Evolutionary conservation across 2,797 vertebrate species (phyloP).

Genomic region (Hydrocynus forskahlii): DNA sequence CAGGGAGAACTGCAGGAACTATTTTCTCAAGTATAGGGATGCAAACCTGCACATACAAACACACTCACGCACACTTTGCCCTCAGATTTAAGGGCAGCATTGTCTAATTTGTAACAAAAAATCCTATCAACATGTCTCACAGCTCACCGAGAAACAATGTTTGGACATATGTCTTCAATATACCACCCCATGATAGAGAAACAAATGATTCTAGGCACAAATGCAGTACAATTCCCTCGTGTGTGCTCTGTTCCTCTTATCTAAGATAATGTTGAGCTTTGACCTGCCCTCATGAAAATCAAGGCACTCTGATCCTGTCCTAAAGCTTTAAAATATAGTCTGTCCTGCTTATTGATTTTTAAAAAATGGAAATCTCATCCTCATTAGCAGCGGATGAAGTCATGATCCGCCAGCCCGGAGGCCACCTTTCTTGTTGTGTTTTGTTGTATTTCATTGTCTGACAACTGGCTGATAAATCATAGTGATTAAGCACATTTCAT

Average conservation of each 20-base stretch:
- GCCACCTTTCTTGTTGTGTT: conserved; percentile 27
- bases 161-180: conserved; percentile 20
- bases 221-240: conserved; percentile 51
- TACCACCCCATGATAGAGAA: conserved; percentile 9
- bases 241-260: conserved; percentile 57
- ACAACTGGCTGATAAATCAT: not conserved
- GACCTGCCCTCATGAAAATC: conserved; percentile 59
- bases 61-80: not conserved
- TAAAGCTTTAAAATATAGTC: conserved; percentile 68
- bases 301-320: conserved; percentile 64
- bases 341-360: conserved; percentile 75
- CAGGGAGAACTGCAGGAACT: conserved; percentile 27
- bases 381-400: conserved; percentile 78
- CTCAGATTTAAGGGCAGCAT: conserved; percentile 13
- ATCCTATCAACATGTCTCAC: not conserved
- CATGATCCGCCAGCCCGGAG: conserved; percentile 65
- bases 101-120: not conserved
- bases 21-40: conserved; percentile 41
- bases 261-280: conserved; percentile 61
- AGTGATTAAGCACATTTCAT: conserved; percentile 5
- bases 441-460: not conserved
- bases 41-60: conserved; percentile 43
- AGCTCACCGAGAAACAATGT: not conserved
- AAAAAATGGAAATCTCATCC: conserved; percentile 67
- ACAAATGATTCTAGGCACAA: conserved; percentile 43